phyloP scores from a whole-genome alignment of 2,113 vertebrate species.

The Ancistrus triradiatus region DNA sequence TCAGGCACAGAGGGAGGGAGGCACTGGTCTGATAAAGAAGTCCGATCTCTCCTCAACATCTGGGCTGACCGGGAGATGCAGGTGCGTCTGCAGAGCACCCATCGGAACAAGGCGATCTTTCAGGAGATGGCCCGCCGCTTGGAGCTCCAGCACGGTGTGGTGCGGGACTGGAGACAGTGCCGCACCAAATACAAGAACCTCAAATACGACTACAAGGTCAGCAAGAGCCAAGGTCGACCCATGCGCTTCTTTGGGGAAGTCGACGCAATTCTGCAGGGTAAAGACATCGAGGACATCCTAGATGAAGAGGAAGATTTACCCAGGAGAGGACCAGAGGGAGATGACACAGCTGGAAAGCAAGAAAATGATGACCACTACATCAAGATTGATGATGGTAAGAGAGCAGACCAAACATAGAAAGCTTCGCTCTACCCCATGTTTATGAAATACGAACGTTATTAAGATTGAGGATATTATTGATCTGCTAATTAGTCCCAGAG shows the following conservation, averaged over 20 bases:
- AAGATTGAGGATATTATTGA: too few relatives aligned
- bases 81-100: slow-evolving; percentile 77
- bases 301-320: slow-evolving; percentile 24
- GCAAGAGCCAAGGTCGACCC: slow-evolving; percentile 71
- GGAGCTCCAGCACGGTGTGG: slow-evolving; percentile 74
- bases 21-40: slow-evolving; percentile 86
- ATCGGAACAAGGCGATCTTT: slow-evolving; percentile 88
- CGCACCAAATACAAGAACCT: slow-evolving; percentile 92
- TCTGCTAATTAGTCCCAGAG: too few relatives aligned
- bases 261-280: slow-evolving; percentile 78
- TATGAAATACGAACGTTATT: too few relatives aligned
- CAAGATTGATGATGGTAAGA: slow-evolving; percentile 67
- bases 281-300: slow-evolving; percentile 52
- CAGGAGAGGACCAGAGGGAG: slow-evolving; percentile 48
- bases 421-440: too few relatives aligned
- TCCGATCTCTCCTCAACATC: slow-evolving; percentile 76
- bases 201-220: slow-evolving; percentile 85
- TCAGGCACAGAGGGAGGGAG: slow-evolving; percentile 81
- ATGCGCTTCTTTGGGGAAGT: slow-evolving; percentile 88
- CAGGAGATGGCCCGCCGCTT: slow-evolving; percentile 83
- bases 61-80: slow-evolving; percentile 80
- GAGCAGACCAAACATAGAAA: too few relatives aligned
- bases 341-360: slow-evolving; percentile 15
- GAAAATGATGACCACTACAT: slow-evolving; percentile 56
- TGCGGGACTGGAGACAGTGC: slow-evolving; percentile 89